Conservation (phyloP, 2,113 vertebrate species). For the Sturnira hondurensis region DNA sequence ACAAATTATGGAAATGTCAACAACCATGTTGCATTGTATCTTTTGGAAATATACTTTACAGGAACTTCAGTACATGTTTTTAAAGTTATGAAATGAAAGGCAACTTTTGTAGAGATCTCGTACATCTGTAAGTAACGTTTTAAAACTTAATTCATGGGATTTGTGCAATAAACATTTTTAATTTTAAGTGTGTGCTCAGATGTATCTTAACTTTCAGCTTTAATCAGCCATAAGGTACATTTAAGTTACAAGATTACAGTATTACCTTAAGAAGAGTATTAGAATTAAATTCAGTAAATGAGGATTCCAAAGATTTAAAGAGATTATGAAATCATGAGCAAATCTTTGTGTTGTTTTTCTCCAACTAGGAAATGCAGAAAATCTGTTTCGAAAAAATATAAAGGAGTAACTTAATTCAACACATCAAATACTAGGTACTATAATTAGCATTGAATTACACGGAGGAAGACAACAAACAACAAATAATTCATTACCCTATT, state of each 20-base stretch:
- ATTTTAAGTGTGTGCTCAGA: slow-evolving; percentile 32
- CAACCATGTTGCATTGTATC: not conserved
- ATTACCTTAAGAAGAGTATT: slow-evolving; percentile 57
- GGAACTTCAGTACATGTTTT: not conserved
- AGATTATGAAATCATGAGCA: slow-evolving; percentile 44
- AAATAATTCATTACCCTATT: slow-evolving; percentile 14
- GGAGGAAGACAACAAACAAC: not conserved
- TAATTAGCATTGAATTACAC: not conserved
- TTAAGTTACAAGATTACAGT: slow-evolving; percentile 53
- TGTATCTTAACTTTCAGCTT: slow-evolving; percentile 18
- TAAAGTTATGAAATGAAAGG: slow-evolving; percentile 3
- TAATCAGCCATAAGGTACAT: slow-evolving; percentile 42
- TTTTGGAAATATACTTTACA: not conserved
- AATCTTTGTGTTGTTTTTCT: slow-evolving; percentile 49
- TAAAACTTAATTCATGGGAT: slow-evolving; percentile 42
- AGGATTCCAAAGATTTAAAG: slow-evolving; percentile 47
- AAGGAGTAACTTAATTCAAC: not conserved
- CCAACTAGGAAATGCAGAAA: slow-evolving; percentile 31
- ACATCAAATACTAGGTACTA: not conserved
- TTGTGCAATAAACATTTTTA: slow-evolving; percentile 42
- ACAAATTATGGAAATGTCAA: not conserved
- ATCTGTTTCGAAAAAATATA: slow-evolving; percentile 46
- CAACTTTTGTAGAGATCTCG: not conserved
- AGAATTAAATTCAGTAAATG: slow-evolving; percentile 55
- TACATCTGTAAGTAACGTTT: slow-evolving; percentile 5